These are phyloP conservation scores for Solenopsis invicta DNA, from an alignment of 1,140 invertebrate species.

Conservation along the genomic window DNA sequence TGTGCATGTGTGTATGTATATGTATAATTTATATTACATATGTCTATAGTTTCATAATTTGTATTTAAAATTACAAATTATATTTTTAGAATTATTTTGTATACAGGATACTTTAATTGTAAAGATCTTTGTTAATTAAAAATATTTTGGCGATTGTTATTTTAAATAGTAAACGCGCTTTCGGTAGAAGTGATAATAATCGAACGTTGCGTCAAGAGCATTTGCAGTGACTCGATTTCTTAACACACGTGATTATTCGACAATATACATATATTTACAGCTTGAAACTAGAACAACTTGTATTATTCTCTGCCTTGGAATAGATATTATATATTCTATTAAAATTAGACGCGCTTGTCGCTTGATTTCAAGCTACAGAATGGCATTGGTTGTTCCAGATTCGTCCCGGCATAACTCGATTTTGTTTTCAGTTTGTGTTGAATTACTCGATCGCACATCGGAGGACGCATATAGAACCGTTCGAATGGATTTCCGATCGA, in stretches of 20 bases:
- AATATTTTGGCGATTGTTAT: not conserved
- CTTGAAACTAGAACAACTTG: constrained; percentile 6
- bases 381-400: constrained; percentile 20
- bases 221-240: constrained; percentile 25
- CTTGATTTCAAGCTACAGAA: constrained; percentile 33
- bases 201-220: constrained; percentile 12
- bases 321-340: constrained; percentile 12
- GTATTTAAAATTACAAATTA: constrained; percentile 6
- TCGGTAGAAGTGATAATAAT: constrained; percentile 37
- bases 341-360: not conserved
- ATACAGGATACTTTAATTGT: not conserved
- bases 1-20: not conserved
- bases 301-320: constrained; percentile 25
- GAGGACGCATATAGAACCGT: too few species aligned
- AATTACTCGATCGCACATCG: constrained; percentile 26
- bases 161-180: not conserved
- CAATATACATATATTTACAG: constrained; percentile 8
- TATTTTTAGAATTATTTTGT: constrained; percentile 12
- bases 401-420: constrained; percentile 1
- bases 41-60: not conserved
- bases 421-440: constrained; percentile 29
- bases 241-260: constrained; percentile 35
- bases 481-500: too few species aligned
- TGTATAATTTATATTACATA: constrained; percentile 2
- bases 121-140: constrained; percentile 11